phyloP scores from a whole-genome alignment of 1,140 invertebrate genomes.

The Zophobas morio region DNA sequence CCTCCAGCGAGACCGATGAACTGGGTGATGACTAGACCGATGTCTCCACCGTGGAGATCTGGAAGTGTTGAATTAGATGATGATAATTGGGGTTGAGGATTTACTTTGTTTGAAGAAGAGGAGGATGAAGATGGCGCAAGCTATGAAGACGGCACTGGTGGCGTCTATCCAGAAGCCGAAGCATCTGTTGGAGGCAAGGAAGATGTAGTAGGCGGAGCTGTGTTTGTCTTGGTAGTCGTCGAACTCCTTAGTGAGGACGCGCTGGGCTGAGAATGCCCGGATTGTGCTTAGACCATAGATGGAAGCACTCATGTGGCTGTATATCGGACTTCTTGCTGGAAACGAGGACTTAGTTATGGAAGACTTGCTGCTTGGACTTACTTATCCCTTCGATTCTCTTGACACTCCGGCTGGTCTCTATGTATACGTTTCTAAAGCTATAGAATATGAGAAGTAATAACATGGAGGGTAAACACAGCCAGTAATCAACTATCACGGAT shows the following conservation, averaged over 20 bases:
- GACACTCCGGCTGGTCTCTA: constrained; percentile 60
- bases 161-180: constrained; percentile 87
- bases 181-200: constrained; percentile 75
- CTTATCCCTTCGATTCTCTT: constrained; percentile 62
- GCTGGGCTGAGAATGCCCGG: constrained; percentile 84
- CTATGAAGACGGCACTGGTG: constrained; percentile 82
- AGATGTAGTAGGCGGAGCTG: constrained; percentile 78
- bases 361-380: constrained; percentile 45
- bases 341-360: constrained; percentile 66
- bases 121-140: constrained; percentile 78
- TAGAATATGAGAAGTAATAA: constrained; percentile 56
- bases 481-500: constrained; percentile 81
- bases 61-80: constrained; percentile 71
- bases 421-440: constrained; percentile 55
- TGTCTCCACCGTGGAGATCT: constrained; percentile 72
- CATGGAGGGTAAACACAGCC: constrained; percentile 69
- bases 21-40: constrained; percentile 76
- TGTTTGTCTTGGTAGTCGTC: constrained; percentile 84
- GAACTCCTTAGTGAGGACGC: constrained; percentile 84
- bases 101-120: constrained; percentile 67
- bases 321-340: constrained; percentile 71
- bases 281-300: constrained; percentile 79
- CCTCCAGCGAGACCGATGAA: constrained; percentile 74
- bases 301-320: constrained; percentile 77
- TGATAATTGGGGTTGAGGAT: background rate